Evolutionary conservation across 2,888 invertebrate species (phyloP).

Genomic region (Caradrina kadenii): DNA sequence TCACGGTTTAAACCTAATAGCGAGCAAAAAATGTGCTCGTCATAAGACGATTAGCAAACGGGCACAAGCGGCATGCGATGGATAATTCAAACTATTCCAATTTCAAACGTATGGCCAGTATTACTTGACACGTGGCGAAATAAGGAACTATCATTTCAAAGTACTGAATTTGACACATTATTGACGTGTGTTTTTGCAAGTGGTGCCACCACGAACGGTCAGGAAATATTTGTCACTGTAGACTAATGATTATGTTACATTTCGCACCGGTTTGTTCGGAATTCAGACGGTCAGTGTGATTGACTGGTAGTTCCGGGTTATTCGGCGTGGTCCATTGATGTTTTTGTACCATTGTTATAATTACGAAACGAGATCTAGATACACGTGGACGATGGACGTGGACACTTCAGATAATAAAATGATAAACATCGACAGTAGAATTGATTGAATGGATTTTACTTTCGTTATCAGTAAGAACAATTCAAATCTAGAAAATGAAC

Average conservation of each 20-base stretch:
- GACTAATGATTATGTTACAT: conserved; percentile 26
- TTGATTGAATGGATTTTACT: conserved; percentile 35
- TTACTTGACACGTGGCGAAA: conserved; percentile 18
- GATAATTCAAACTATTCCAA: conserved; percentile 38
- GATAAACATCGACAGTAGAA: conserved; percentile 33
- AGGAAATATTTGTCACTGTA: conserved; percentile 8
- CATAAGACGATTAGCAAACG: conserved; percentile 78
- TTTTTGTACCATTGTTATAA: conserved; percentile 68
- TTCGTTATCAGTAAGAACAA: conserved; percentile 17
- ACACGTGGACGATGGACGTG: conserved; percentile 18
- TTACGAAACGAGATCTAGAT: conserved; percentile 54
- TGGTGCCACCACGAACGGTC: conserved; percentile 5
- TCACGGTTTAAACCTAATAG: conserved; percentile 72
- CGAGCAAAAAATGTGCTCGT: conserved; percentile 80
- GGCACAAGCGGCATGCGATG: conserved; percentile 63
- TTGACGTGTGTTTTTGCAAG: conserved; percentile 3
- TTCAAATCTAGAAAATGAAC: conserved; percentile 3
- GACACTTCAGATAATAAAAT: conserved; percentile 28
- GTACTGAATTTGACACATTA: conserved; percentile 1
- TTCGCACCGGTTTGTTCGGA: conserved; percentile 54
- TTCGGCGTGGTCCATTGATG: conserved; percentile 72
- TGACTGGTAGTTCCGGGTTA: conserved; percentile 82
- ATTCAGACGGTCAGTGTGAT: conserved; percentile 60
- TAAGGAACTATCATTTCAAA: conserved; percentile 1
- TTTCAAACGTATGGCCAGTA: conserved; percentile 28